These are phyloP conservation scores for Polyommatus icarus DNA, from an alignment of 2,888 invertebrate genomes.

Conservation along the genomic window DNA sequence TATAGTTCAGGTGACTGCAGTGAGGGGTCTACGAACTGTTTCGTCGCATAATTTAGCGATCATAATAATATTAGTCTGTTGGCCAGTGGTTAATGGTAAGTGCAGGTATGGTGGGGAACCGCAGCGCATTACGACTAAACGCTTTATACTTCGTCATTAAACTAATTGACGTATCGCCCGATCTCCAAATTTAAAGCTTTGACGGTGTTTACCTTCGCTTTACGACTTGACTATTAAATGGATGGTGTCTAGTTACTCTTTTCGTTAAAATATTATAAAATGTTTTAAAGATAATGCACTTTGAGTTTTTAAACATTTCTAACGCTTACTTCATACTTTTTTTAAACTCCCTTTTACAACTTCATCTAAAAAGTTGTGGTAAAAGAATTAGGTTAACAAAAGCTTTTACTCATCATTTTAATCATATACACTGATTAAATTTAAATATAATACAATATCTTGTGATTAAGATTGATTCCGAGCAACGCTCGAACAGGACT, in stretches of 20 bases:
- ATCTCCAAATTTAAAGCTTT: constrained; percentile 12
- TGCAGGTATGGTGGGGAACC: neutral
- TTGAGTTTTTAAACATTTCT: too few relatives aligned
- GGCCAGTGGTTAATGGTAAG: neutral
- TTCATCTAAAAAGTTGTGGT: too few relatives aligned
- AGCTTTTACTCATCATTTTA: neutral
- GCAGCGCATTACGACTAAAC: neutral
- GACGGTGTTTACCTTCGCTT: constrained; percentile 5
- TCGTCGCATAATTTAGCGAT: neutral
- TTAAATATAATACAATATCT: constrained; percentile 63
- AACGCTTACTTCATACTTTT: too few relatives aligned
- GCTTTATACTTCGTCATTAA: neutral
- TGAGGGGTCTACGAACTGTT: neutral
- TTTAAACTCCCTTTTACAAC: too few relatives aligned
- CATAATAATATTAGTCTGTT: neutral
- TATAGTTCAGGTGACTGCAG: neutral
- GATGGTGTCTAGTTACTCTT: too few relatives aligned
- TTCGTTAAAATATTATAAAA: too few relatives aligned
- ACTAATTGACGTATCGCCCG: constrained; percentile 16
- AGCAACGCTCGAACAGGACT: constrained; percentile 52
- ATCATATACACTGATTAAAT: constrained; percentile 43
- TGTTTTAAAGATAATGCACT: too few relatives aligned
- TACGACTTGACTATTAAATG: neutral
- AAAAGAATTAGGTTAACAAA: too few relatives aligned
- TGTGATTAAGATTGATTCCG: constrained; percentile 74